Conservation (phyloP, 1,140 invertebrate genomes). For the Sitodiplosis mosellana region DNA sequence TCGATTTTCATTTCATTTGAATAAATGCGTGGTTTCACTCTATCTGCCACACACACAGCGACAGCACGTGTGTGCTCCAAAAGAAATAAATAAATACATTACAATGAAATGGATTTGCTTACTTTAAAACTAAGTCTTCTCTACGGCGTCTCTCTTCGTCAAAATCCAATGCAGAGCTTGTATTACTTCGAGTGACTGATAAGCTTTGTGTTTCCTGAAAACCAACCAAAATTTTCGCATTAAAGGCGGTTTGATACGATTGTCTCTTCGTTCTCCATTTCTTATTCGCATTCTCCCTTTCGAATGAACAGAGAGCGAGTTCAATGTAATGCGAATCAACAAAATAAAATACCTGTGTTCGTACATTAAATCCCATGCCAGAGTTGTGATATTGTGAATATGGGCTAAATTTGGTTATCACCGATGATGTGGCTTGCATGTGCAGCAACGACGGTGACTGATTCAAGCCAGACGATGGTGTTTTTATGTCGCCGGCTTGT, state of each 20-base stretch:
- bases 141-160: conserved; percentile 45
- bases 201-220: conserved; percentile 22
- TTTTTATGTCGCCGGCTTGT: conserved; percentile 22
- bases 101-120: conserved; percentile 17
- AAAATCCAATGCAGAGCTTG: conserved; percentile 52
- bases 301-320: too few species aligned
- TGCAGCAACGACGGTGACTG: too few species aligned
- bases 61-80: background rate
- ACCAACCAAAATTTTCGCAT: too few species aligned
- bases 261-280: too few species aligned
- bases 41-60: background rate
- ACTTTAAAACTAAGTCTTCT: conserved; percentile 60
- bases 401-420: background rate
- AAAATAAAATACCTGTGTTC: conserved; percentile 14
- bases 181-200: conserved; percentile 54
- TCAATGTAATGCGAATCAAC: background rate
- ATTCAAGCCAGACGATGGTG: background rate
- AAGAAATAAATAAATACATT: background rate
- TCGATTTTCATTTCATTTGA: background rate
- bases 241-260: too few species aligned
- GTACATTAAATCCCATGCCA: conserved; percentile 13
- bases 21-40: too few species aligned
- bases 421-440: background rate
- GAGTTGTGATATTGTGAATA: background rate
- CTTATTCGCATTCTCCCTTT: too few species aligned